Percentiles rank a stretch among this genome's conserved stretches.
phyloP scores from a whole-genome alignment of 2,888 invertebrate genomes.

The Cyrtodaria siliqua region DNA sequence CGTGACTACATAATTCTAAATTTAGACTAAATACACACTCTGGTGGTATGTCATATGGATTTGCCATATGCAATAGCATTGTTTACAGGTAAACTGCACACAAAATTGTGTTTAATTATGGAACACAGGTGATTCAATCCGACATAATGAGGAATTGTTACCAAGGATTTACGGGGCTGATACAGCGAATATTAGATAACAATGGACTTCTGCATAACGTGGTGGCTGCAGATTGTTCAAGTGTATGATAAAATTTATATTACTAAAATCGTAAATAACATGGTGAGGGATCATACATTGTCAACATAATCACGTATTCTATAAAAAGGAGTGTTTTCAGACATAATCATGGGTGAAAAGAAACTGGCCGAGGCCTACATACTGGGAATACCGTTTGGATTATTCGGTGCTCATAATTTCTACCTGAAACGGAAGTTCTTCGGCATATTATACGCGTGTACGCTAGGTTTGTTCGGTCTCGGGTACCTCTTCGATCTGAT shows the following conservation, averaged over 20 bases:
- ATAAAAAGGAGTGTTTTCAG: no score
- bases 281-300: not conserved
- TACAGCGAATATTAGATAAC: no score
- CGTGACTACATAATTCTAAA: constrained; percentile 18
- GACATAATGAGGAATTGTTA: no score
- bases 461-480: constrained; percentile 65
- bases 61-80: no score
- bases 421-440: constrained; percentile 63
- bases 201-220: no score
- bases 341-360: constrained; percentile 54
- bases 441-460: constrained; percentile 66
- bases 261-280: no score
- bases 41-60: not conserved
- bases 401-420: constrained; percentile 64
- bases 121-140: no score
- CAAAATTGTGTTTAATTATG: no score
- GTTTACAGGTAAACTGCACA: no score
- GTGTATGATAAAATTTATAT: no score
- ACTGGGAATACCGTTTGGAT: constrained; percentile 59
- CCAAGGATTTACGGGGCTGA: no score
- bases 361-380: constrained; percentile 63
- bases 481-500: constrained; percentile 67
- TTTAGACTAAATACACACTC: constrained; percentile 11
- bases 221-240: no score
- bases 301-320: not conserved